phyloP scores from a whole-genome alignment of 2,797 vertebrate species.

The Limosa lapponica region DNA sequence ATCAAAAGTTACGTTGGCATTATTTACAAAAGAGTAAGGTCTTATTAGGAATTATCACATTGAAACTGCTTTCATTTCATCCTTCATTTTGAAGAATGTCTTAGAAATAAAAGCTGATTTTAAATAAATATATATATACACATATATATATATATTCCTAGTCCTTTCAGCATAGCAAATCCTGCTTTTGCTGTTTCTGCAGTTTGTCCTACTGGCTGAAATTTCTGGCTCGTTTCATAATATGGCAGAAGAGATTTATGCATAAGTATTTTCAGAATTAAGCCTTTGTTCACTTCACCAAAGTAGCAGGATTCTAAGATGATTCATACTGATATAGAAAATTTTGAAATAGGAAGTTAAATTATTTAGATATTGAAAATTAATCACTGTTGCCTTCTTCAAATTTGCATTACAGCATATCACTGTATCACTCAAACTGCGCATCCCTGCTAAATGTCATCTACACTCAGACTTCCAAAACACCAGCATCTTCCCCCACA shows the following conservation, averaged over 20 bases:
- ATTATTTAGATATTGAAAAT: not conserved
- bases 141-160: not conserved
- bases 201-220: not conserved
- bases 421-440: not conserved
- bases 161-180: not conserved
- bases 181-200: not conserved
- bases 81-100: not conserved
- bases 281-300: not conserved
- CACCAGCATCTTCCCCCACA: not conserved
- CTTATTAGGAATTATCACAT: not conserved
- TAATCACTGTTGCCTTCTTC: not conserved
- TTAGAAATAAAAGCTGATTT: constrained; percentile 18
- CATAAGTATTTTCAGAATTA: not conserved
- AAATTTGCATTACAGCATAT: not conserved
- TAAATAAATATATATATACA: not conserved
- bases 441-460: not conserved
- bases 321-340: not conserved
- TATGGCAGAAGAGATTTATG: not conserved
- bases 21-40: not conserved
- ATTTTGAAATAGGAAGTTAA: not conserved
- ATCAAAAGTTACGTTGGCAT: not conserved
- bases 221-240: not conserved
- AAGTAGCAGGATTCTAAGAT: not conserved
- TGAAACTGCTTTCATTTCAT: not conserved
- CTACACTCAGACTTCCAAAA: not conserved